Percentiles rank a stretch among this genome's conserved stretches.
Evolutionary conservation across 1,140 invertebrate genomes (phyloP).

Genomic region (Drosophila trapezifrons): DNA sequence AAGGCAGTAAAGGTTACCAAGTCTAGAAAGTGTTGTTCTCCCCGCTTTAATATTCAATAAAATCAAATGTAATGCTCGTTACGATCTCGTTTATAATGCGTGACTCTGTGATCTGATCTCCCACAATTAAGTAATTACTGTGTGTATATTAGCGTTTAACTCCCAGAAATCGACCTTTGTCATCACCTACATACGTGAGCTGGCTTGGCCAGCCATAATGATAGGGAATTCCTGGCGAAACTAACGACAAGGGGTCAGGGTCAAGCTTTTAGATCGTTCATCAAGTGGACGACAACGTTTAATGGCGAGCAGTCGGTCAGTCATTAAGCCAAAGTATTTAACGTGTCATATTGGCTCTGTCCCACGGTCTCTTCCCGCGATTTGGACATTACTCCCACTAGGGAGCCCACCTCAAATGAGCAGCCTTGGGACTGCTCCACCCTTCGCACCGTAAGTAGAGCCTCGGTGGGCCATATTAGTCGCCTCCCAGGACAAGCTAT

Average conservation of each 20-base stretch:
- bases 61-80: not conserved
- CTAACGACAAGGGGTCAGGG: no score
- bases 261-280: not conserved
- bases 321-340: not conserved
- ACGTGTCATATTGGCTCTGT: no score
- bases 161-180: not conserved
- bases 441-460: no score
- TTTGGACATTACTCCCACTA: no score
- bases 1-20: no score
- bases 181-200: not conserved
- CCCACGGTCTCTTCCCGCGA: no score
- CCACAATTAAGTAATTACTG: not conserved
- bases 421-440: no score
- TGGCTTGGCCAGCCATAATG: not conserved
- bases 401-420: no score
- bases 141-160: not conserved
- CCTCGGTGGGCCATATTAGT: not conserved
- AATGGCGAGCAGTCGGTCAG: not conserved
- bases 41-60: not conserved
- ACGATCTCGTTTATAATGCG: not conserved
- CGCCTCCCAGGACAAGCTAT: not conserved
- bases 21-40: no score
- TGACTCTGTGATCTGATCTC: not conserved
- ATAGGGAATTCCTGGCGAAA: not conserved
- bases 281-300: not conserved